Evolutionary conservation across 2,113 vertebrate genomes (phyloP).

Genomic region (Pseudorasbora parva): DNA sequence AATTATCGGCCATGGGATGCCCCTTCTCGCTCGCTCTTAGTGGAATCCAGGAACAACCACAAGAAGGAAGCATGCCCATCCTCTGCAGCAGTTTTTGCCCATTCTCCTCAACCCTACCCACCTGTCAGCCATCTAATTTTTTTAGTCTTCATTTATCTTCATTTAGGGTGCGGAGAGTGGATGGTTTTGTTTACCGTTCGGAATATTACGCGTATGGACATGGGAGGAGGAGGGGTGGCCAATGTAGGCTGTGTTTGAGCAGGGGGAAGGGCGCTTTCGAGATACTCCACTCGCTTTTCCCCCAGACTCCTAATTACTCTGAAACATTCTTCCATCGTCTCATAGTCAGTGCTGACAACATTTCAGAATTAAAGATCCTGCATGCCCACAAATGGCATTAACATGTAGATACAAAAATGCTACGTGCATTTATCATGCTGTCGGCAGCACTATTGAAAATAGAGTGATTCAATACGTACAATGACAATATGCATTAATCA

Average conservation of each 20-base stretch:
- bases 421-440: slow-evolving; percentile 61
- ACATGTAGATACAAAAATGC: slow-evolving; percentile 60
- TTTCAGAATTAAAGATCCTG: slow-evolving; percentile 39
- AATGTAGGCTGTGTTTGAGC: slow-evolving; percentile 54
- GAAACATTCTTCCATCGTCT: slow-evolving; percentile 55
- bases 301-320: slow-evolving; percentile 62
- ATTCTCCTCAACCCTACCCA: slow-evolving; percentile 52
- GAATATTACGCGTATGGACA: slow-evolving; percentile 57
- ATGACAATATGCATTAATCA: slow-evolving; percentile 70
- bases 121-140: slow-evolving; percentile 62
- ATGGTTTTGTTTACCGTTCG: slow-evolving; percentile 66
- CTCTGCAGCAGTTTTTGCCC: not conserved
- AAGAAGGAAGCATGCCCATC: slow-evolving; percentile 7
- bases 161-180: slow-evolving; percentile 63
- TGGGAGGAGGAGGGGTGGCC: slow-evolving; percentile 44
- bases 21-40: not conserved
- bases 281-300: slow-evolving; percentile 52
- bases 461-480: slow-evolving; percentile 66
- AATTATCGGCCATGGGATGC: slow-evolving; percentile 62
- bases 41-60: slow-evolving; percentile 19
- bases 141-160: slow-evolving; percentile 70
- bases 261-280: slow-evolving; percentile 59
- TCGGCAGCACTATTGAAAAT: slow-evolving; percentile 55
- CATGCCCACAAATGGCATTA: slow-evolving; percentile 43
- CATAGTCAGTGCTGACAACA: slow-evolving; percentile 26